Base-by-base conservation (phyloP, 53 echinoderm and acorn worm genomes). In the Stichopus horrens region DNA sequence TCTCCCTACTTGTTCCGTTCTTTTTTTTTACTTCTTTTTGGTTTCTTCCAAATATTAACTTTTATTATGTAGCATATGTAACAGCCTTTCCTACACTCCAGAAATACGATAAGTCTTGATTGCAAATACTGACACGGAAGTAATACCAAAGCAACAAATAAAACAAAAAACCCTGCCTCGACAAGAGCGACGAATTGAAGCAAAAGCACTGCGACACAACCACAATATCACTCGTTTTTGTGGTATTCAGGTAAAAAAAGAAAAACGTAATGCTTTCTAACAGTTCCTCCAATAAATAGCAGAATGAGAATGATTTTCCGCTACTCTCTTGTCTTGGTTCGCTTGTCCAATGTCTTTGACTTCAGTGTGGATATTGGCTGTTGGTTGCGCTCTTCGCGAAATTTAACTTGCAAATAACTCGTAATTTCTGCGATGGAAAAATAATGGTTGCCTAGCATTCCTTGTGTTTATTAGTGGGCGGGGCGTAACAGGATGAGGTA, bases 351-450 rank as follows among this genome's bases (percentile, higher is more conserved):
- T 71, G 71, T 71, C 71, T 71, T 71, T 71, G 71, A 71, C 18
- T 71, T 71, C 71, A 71, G 19, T n/a, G 71, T 71, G 71, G 18
- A 71, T 71, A 71, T 71, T 71, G 71, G 71, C 71, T 71, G 71
- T 71, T n/a, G 71, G 16, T 71, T 71, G 71, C 19, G 14, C 71
- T 71, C 71, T 71, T 20, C n/a, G 19, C 71, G 71, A 22, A 81
- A 81, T 81, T 81, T 81, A 81, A 81, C 81, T 81, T 81, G 81
- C 81, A 81, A 81, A 81, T 81, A 81, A 58, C 81, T 53, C 19
- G 56, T 21, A 20, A 58, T 56, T 81, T 81, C 56, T 58, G 81
- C 56, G 58, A 58, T 6, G 81, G 20, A 56, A 81, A 37, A 58
- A 57, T 81, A 56, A 81, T 81, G 81, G 81, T 81, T 81, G 81